phyloP scores from a whole-genome alignment of 2,888 invertebrate species.

The Dioctria linearis region DNA sequence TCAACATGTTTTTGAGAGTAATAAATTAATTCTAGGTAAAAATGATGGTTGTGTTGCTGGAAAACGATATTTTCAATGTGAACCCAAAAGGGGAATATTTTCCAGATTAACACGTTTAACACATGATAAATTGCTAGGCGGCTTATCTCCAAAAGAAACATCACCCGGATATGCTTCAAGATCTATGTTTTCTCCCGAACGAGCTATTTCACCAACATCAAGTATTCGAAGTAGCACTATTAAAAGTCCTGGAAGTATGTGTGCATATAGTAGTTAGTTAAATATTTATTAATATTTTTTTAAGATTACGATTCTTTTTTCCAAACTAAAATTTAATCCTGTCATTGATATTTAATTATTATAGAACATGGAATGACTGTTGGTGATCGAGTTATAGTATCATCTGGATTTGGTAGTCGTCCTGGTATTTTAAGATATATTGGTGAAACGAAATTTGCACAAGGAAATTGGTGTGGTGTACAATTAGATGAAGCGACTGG shows the following conservation, averaged over 20 bases:
- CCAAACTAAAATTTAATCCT: no score
- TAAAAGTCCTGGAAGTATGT: conserved; percentile 67
- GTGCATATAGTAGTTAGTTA: no score
- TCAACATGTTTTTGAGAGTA: neutral
- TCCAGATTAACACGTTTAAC: conserved; percentile 90
- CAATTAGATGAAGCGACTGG: conserved; percentile 94
- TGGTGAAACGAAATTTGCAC: conserved; percentile 91
- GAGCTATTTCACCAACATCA: conserved; percentile 69
- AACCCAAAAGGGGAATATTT: conserved; percentile 93
- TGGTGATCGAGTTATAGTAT: conserved; percentile 94
- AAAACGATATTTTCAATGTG: conserved; percentile 93
- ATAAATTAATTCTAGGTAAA: conserved; percentile 79
- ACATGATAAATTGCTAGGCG: conserved; percentile 77
- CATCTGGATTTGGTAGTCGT: conserved; percentile 89
- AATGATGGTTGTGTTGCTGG: conserved; percentile 97
- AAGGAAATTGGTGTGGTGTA: conserved; percentile 96
- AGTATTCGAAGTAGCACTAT: conserved; percentile 67
- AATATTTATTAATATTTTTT: no score
- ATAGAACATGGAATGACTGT: conserved; percentile 79
- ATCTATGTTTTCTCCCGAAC: conserved; percentile 67
- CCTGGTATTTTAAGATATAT: conserved; percentile 88
- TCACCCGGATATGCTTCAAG: conserved; percentile 56
- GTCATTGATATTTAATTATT: neutral
- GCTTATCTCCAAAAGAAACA: conserved; percentile 69
- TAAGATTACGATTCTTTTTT: no score